Evolutionary conservation across 2,888 invertebrate genomes (phyloP).

Genomic region (Zygothrica quintamaculata): DNA sequence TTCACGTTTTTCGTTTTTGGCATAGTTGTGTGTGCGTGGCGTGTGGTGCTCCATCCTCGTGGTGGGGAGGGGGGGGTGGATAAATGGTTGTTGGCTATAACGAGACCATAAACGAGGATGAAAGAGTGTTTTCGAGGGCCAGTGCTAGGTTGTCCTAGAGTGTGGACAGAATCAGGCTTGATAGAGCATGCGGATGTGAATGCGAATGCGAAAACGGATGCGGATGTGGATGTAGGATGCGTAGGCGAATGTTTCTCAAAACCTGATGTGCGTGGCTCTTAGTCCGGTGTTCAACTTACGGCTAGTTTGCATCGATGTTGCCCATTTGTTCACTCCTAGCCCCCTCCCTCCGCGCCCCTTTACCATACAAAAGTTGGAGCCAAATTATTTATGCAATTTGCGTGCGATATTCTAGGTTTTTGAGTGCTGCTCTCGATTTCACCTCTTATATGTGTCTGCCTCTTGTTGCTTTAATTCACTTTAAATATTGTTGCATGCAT

Average conservation of each 20-base stretch:
- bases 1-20: slow-evolving; percentile 79
- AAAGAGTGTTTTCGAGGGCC: no score
- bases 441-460: slow-evolving; percentile 30
- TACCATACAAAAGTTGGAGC: slow-evolving; percentile 44
- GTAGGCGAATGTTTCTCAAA: slow-evolving; percentile 11
- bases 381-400: slow-evolving; percentile 70
- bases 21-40: slow-evolving; percentile 74
- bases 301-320: slow-evolving; percentile 52
- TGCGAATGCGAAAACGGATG: not conserved
- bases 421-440: slow-evolving; percentile 36
- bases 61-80: slow-evolving; percentile 1
- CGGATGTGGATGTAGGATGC: not conserved
- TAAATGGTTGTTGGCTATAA: not conserved
- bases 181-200: not conserved
- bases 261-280: slow-evolving; percentile 33
- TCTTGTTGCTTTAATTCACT: slow-evolving; percentile 36
- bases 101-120: no score
- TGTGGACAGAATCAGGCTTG: not conserved
- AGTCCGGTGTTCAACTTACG: slow-evolving; percentile 47
- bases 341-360: slow-evolving; percentile 11
- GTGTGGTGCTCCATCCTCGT: slow-evolving; percentile 35
- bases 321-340: slow-evolving; percentile 7
- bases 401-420: slow-evolving; percentile 77
- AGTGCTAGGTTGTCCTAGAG: not conserved
- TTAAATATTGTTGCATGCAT: slow-evolving; percentile 4